Base-by-base conservation (phyloP, 2,113 vertebrate genomes). In the Pachypanchax playfairii region DNA sequence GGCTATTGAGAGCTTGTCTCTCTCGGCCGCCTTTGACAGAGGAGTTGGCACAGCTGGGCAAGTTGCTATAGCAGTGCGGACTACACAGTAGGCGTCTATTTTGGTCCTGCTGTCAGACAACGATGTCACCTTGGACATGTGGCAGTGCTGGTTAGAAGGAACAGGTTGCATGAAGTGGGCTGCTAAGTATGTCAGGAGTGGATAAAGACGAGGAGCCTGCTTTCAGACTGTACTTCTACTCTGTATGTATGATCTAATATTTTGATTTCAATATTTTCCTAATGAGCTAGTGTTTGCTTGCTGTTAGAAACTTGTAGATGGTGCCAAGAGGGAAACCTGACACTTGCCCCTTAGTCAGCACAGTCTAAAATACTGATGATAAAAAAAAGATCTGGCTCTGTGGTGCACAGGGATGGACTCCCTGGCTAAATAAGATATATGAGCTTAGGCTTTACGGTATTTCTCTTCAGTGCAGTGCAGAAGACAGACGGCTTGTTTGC, bases 191-290 rank as follows among this genome's bases (percentile, higher is more conserved):
- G 89, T 91, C 90, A 83, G 77, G 66, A 65, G 70, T 65, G 80
- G 90, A 90, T 72, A 75, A 89, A 65, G 89, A 90, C 54, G 86
- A 91, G 55, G 90, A 92, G 73, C 87, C 90, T 54, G 80, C 89
- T 78, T 91, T 73, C 86, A 88, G 84, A 73, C 89, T 91, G 67
- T 91, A 77, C 92, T 93, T 93, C 90, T 92, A 88, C 62, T 93
- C 91, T 82, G 92, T 93, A 92, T 63, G 92, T 93, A 93, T 79
- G 38, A 63, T 80, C 63, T 82, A 22, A 77, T 77, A 63, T 73
- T 59, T 55, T 73, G 4, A 47, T 77, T 56, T 46, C 41, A 55
- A 22, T 63, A 25, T 60, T 68, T 48, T 64, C 59, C 46, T 75
- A 49, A 38, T 56, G 18, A 67, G 67, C 35, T 41, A 22, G 25